Evolutionary conservation across 2,113 vertebrate species (phyloP).

Genomic region (Ceratotherium simum): DNA sequence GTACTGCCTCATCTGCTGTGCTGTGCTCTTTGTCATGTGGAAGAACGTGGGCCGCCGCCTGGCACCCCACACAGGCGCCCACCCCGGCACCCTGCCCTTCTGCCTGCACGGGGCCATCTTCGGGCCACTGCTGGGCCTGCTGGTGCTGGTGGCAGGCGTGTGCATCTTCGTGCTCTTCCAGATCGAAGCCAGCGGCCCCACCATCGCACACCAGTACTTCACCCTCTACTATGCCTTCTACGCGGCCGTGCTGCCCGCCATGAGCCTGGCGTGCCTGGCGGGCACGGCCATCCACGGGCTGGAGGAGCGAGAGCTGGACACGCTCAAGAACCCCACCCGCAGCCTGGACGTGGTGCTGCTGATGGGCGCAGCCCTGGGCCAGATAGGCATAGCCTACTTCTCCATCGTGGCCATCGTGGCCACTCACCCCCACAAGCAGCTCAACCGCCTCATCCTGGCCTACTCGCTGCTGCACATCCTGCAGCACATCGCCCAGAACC

Average conservation of each 20-base stretch:
- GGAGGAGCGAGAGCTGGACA: conserved; percentile 88
- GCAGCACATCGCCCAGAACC: conserved; percentile 93
- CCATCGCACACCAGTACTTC: conserved; percentile 82
- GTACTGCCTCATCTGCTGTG: conserved; percentile 92
- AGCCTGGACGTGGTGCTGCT: conserved; percentile 93
- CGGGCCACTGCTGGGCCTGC: conserved; percentile 88
- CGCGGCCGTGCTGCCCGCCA: conserved; percentile 88
- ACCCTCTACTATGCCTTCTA: conserved; percentile 92
- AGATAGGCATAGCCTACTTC: conserved; percentile 92
- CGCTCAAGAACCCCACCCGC: conserved; percentile 91
- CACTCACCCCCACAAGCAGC: conserved; percentile 59
- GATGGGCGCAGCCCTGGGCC: conserved; percentile 90
- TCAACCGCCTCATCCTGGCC: conserved; percentile 91
- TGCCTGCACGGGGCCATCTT: conserved; percentile 83
- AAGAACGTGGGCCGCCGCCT: conserved; percentile 92
- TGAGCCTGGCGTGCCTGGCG: conserved; percentile 86
- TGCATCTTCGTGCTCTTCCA: conserved; percentile 92
- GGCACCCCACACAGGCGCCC: neutral
- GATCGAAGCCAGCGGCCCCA: conserved; percentile 83
- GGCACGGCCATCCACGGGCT: conserved; percentile 89
- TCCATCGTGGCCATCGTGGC: conserved; percentile 93
- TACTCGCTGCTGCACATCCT: conserved; percentile 92
- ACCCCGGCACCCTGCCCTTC: conserved; percentile 74
- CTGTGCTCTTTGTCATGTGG: conserved; percentile 95
- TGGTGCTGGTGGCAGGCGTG: conserved; percentile 84